Conservation (phyloP, 1,140 invertebrate genomes). For the Acromyrmex echinatior region DNA sequence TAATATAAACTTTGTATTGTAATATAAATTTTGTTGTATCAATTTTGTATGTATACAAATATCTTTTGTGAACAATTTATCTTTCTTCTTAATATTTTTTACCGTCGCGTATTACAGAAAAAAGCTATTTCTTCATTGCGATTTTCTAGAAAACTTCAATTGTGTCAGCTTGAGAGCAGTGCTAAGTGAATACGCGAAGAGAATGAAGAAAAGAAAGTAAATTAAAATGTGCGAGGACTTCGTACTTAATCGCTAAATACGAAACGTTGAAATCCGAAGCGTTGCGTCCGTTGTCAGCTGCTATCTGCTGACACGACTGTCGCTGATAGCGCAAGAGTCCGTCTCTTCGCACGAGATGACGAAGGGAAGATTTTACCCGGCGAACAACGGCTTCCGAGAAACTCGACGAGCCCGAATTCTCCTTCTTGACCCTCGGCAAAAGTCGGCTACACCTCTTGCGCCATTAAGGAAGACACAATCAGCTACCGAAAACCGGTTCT, state of each 20-base stretch:
- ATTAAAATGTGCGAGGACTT: conserved; percentile 40
- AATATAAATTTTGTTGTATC: too few relatives aligned
- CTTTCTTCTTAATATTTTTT: neutral
- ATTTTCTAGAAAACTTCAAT: conserved; percentile 9
- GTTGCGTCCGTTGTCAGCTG: conserved; percentile 34
- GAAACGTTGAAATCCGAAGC: conserved; percentile 72
- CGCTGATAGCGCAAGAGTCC: conserved; percentile 62
- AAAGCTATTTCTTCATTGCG: neutral
- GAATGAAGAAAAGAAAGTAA: conserved; percentile 14
- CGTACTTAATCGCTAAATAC: conserved; percentile 63
- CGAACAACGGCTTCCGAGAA: conserved; percentile 53
- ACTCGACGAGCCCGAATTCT: conserved; percentile 27
- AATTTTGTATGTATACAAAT: neutral
- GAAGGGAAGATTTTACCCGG: conserved; percentile 53
- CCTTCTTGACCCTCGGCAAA: conserved; percentile 12
- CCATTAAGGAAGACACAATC: conserved; percentile 40
- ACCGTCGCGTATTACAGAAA: neutral
- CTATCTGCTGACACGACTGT: conserved; percentile 71
- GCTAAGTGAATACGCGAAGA: neutral
- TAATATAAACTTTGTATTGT: too few relatives aligned
- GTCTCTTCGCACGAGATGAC: conserved; percentile 55
- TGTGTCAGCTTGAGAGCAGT: neutral
- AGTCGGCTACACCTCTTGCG: neutral
- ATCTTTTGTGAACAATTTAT: neutral
- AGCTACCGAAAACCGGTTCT: conserved; percentile 36